Base-by-base conservation (phyloP, 2,888 invertebrate species). In the Microplitis manilae region DNA sequence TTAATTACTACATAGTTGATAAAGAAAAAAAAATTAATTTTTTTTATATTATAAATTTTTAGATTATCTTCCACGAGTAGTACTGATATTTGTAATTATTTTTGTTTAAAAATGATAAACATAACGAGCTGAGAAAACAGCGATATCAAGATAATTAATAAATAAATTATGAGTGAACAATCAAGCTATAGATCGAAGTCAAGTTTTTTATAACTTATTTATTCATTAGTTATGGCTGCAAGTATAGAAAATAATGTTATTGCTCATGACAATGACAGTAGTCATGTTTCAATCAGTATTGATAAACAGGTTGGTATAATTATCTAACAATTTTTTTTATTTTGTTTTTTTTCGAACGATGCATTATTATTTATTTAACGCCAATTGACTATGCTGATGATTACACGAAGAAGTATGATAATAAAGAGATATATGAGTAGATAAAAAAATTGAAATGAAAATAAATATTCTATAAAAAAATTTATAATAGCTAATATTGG, bases 111-210 rank as follows among this genome's bases (percentile, higher is more conserved):
- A 50, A 50, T 13, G 50, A 50, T 50, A 9, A 50, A 13, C 50
- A 30, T 30, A 13, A 13, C 8, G 9, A 50, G 50, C 50, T 50
- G 2, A 50, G 13, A 9, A 8, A 50, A 13, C 2, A 50, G 50
- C 50, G 2, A 50, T 50, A 50, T 0, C 30, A 30, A 50, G 13
- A 50, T 50, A 9, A 50, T 8, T 9, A 50, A 50, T 50, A 9
- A 50, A 50, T 50, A 78, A 81, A 84, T 79, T 78, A 85, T 85
- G 86, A 85, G 81, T 77, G 82, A 84, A 68, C 84, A 86, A 82
- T 50, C 13, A 50, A 50, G 83, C 76, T 62, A 79, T 82, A 59
- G 83, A 86, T 77, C 82, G 82, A 69, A 83, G 81, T 68, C 81
- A 81, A 81, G 79, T 77, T 59, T 81, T 72, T 79, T 84, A 39